Conservation (phyloP, 1,140 invertebrate genomes). For the Medauroidea extradentata region DNA sequence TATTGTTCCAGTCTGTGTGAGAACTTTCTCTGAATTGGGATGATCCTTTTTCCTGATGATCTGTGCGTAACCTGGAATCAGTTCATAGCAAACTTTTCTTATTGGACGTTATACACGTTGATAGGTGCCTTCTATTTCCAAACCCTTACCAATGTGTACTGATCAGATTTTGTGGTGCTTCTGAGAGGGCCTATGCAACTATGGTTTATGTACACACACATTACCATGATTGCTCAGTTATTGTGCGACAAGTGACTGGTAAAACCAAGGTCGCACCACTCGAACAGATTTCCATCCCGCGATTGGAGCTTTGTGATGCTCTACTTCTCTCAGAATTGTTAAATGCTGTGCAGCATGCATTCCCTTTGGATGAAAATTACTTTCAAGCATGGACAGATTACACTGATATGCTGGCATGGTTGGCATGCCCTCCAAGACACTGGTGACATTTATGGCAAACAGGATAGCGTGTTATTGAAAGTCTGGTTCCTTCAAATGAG, state of each 20-base stretch:
- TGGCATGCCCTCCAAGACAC: conserved; percentile 12
- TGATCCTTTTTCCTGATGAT: neutral
- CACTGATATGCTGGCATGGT: neutral
- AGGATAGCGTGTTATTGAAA: no score
- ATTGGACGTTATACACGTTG: conserved; percentile 20
- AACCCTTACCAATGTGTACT: conserved; percentile 21
- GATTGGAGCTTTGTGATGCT: conserved; percentile 45
- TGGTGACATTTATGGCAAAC: no score
- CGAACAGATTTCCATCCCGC: conserved; percentile 35
- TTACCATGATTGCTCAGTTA: conserved; percentile 10
- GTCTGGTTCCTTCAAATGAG: no score
- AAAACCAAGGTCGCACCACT: conserved; percentile 40
- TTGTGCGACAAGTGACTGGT: conserved; percentile 27
- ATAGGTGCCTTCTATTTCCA: conserved; percentile 14
- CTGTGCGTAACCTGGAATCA: neutral
- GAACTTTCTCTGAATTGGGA: neutral
- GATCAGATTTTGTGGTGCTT: conserved; percentile 36
- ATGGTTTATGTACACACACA: conserved; percentile 26
- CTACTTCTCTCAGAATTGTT: conserved; percentile 27
- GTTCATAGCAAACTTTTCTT: neutral
- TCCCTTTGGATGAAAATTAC: no score
- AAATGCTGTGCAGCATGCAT: no score
- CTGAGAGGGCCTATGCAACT: conserved; percentile 28
- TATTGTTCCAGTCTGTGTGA: conserved; percentile 18
- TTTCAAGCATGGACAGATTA: no score